Evolutionary conservation across 2,113 vertebrate species (phyloP), one percentile per base, ranked within the genome.

Genomic region (Callaeas wilsoni): DNA sequence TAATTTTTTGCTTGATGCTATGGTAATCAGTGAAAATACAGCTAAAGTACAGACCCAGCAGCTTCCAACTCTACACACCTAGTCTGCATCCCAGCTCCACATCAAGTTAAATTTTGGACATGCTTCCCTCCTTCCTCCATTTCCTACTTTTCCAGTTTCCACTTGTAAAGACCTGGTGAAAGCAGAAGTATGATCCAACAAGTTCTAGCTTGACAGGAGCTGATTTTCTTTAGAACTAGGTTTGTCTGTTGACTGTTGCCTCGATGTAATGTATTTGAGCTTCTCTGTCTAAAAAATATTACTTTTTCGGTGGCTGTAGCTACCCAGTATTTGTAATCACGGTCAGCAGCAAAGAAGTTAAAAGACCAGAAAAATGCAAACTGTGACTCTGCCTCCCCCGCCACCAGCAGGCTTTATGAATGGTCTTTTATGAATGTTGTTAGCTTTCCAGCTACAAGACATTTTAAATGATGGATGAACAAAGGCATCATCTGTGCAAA

Each of bases 401-500:
- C 19, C 33, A 67, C 83, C 82, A 63, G 44, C 32, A 52, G 64
- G 62, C 68, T 93, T 94, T 75, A 74, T 93, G 87, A 93, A 93
- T 89, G 71, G 87, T 75, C 84, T 85, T 92, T 93, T 95, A 95
- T 94, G 63, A 91, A 93, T 88, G 87, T 87, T 89, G 69, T 89
- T 94, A 89, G 70, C 81, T 90, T 94, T 95, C 73, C 91, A 95
- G 75, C 84, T 95, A 89, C 64, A 91, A 82, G 94, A 91, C 74
- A 88, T 95, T 96, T 94, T 87, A 95, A 95, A 87, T 94, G 95
- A 96, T 94, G 91, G 91, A 97, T 95, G 92, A 96, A 91, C 67
- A 88, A 94, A 95, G 83, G 71, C 81, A 90, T 96, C 95, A 87
- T 95, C 94, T 95, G 82, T 95, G 94, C 91, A 97, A 96, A 95